These are phyloP conservation scores for Paramormyrops kingsleyae DNA, from an alignment of 2,113 vertebrate species.

Conservation along the genomic window DNA sequence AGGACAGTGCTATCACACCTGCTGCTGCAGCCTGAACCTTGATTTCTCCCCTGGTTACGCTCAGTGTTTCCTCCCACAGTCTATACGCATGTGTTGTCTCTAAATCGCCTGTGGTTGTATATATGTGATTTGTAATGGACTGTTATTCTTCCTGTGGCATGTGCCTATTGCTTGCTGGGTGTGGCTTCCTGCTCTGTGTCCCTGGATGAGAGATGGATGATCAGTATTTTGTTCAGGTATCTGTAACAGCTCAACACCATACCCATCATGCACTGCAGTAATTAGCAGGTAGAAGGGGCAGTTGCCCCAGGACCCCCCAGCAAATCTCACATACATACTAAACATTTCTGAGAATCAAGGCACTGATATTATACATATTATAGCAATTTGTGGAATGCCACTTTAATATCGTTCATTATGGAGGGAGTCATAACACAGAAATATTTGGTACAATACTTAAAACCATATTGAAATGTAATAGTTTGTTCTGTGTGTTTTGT, in stretches of 20 bases:
- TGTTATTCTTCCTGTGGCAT: neutral
- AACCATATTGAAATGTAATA: no score
- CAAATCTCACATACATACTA: no score
- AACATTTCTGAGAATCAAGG: no score
- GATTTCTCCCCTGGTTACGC: neutral
- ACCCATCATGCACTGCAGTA: no score
- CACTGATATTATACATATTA: no score
- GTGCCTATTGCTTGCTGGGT: neutral
- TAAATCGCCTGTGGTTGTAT: neutral
- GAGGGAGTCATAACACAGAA: no score
- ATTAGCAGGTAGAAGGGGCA: no score
- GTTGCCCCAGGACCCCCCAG: no score
- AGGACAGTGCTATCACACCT: neutral
- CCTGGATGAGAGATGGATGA: neutral
- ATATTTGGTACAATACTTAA: no score
- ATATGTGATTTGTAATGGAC: neutral
- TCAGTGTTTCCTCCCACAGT: neutral
- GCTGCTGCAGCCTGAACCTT: neutral
- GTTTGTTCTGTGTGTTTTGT: no score
- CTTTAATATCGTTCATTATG: no score
- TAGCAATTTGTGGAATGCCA: no score
- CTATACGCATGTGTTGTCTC: neutral
- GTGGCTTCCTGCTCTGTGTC: neutral
- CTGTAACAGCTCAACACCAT: neutral
- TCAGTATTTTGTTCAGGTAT: neutral